phyloP scores from a whole-genome alignment of 2,113 vertebrate species.

The Okapia johnstoni region DNA sequence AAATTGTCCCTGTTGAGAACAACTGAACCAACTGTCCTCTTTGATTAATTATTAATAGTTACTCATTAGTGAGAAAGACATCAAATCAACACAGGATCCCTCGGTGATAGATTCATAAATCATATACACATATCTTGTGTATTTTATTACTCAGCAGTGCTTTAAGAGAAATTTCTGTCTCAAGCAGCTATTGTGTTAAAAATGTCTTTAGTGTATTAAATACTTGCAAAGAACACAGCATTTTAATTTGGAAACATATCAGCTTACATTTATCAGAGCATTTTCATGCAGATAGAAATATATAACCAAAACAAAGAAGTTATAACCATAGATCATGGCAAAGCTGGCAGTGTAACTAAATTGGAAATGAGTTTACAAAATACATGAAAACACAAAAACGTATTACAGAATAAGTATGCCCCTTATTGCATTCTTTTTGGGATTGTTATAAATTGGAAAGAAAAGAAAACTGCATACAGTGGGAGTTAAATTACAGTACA shows the following conservation, averaged over 20 bases:
- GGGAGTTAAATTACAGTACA: neutral
- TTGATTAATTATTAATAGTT: neutral
- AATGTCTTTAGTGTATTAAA: constrained; percentile 8
- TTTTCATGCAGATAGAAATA: constrained; percentile 43
- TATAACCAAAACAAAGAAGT: neutral
- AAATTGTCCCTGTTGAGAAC: neutral
- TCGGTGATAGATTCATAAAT: neutral
- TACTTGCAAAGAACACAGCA: neutral
- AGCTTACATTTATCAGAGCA: neutral
- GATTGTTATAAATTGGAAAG: neutral
- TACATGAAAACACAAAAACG: constrained; percentile 20
- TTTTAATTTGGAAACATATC: constrained; percentile 27
- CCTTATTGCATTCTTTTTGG: neutral
- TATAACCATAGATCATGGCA: neutral
- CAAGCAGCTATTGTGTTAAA: neutral
- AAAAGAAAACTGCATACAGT: neutral
- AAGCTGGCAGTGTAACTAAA: neutral
- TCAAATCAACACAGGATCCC: neutral
- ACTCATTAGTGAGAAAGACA: neutral
- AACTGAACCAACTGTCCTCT: neutral
- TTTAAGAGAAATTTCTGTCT: neutral
- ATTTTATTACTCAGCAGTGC: neutral
- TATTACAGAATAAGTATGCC: neutral
- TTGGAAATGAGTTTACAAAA: constrained; percentile 30
- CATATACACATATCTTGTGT: neutral